Conservation (phyloP, 2,888 invertebrate genomes). For the Eugnorisma glareosa region DNA sequence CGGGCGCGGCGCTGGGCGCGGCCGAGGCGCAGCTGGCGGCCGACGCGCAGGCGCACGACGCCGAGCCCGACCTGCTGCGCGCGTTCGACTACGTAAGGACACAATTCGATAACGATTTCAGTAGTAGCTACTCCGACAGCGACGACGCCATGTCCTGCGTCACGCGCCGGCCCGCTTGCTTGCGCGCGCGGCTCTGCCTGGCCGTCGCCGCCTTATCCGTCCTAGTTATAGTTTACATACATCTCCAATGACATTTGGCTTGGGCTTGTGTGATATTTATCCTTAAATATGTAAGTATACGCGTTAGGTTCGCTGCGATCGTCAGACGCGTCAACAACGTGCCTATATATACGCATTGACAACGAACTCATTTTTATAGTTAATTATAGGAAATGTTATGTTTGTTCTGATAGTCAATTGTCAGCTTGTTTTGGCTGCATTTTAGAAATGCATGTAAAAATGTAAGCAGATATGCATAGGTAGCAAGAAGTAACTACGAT, state of each 20-base stretch:
- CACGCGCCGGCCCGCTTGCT: constrained; percentile 79
- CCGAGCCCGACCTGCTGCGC: constrained; percentile 87
- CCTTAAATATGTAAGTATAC: constrained; percentile 85
- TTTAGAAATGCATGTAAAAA: constrained; percentile 62
- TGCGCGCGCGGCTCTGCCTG: constrained; percentile 85
- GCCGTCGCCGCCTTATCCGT: constrained; percentile 88
- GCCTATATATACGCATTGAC: constrained; percentile 59
- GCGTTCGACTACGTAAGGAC: constrained; percentile 89
- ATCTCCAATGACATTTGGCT: constrained; percentile 87
- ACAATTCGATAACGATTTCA: constrained; percentile 85
- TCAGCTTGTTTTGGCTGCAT: constrained; percentile 62
- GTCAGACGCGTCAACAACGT: constrained; percentile 75
- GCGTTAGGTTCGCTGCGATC: constrained; percentile 82
- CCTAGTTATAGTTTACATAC: constrained; percentile 88
- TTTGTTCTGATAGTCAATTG: constrained; percentile 65
- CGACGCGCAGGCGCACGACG: constrained; percentile 79
- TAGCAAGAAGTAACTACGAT: constrained; percentile 61
- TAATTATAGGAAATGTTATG: constrained; percentile 64
- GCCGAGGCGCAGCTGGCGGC: constrained; percentile 90
- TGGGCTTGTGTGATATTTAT: constrained; percentile 87
- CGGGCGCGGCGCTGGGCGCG: constrained; percentile 91
- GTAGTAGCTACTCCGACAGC: constrained; percentile 76
- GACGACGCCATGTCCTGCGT: constrained; percentile 75
- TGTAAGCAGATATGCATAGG: constrained; percentile 59
- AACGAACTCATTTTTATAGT: constrained; percentile 65